phyloP scores from a whole-genome alignment of 2,888 invertebrate species.

The Arge pagana region DNA sequence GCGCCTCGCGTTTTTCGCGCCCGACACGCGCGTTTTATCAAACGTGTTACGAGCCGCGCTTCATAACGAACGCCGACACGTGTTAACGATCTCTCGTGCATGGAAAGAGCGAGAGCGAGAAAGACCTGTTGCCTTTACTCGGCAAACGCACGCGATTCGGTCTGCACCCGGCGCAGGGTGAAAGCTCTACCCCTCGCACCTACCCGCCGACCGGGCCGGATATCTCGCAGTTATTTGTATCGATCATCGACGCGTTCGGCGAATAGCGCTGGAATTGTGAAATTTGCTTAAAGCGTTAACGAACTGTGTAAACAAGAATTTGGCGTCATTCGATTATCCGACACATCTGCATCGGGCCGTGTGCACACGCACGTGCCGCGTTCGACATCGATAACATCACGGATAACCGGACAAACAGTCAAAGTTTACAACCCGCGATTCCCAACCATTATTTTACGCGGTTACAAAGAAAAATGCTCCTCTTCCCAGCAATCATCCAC shows the following conservation, averaged over 20 bases:
- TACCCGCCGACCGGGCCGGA: neutral
- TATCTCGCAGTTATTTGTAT: conserved; percentile 1
- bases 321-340: conserved; percentile 1
- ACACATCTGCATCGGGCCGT: no score
- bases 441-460: no score
- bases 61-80: neutral
- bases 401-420: no score
- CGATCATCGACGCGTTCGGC: neutral
- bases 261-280: neutral
- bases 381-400: no score
- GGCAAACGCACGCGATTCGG: neutral
- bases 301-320: neutral
- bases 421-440: no score
- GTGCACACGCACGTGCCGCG: no score
- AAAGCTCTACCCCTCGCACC: neutral
- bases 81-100: neutral
- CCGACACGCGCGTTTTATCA: no score
- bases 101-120: no score
- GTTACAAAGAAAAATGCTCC: no score
- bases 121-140: conserved; percentile 15
- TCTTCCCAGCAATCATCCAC: no score
- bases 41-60: conserved; percentile 1
- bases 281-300: neutral
- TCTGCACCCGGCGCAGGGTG: no score
- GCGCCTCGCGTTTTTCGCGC: no score